These are phyloP conservation scores for Cyclina sinensis DNA, from an alignment of 1,140 invertebrate species.

Conservation along the genomic window DNA sequence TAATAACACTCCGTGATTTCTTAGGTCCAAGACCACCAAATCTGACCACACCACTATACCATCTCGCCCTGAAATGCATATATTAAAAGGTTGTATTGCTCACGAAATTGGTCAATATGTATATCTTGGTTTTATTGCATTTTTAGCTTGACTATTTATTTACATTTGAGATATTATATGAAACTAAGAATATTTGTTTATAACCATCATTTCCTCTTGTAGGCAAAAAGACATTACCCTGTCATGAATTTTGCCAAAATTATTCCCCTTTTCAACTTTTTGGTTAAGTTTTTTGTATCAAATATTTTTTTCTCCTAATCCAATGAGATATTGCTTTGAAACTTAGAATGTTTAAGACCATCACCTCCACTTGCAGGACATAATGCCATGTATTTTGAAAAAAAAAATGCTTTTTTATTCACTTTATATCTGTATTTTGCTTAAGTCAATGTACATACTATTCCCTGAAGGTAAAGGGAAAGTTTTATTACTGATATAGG, in stretches of 20 bases:
- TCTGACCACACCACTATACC: constrained; percentile 26
- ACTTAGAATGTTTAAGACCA: constrained; percentile 7
- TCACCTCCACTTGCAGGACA: constrained; percentile 14
- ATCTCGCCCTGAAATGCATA: constrained; percentile 40
- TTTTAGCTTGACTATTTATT: constrained; percentile 7
- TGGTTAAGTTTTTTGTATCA: constrained; percentile 13
- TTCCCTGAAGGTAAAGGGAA: constrained; percentile 26
- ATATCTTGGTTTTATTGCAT: constrained; percentile 21
- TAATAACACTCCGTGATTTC: too few relatives aligned
- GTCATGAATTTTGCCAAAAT: not conserved
- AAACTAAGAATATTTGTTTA: constrained; percentile 3
- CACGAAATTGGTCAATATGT: constrained; percentile 31
- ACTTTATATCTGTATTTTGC: constrained; percentile 26
- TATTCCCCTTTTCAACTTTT: not conserved
- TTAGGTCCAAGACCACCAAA: too few relatives aligned
- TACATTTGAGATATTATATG: constrained; percentile 14
- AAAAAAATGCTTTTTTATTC: not conserved
- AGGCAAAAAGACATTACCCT: not conserved
- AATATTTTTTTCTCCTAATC: constrained; percentile 11
- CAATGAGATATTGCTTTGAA: constrained; percentile 20
- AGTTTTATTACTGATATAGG: constrained; percentile 5
- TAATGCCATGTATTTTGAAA: not conserved
- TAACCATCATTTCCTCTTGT: not conserved
- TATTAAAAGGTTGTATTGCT: constrained; percentile 42
- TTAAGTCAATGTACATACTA: constrained; percentile 23